A percentile compares a stretch with the other conserved stretches of the same genome.
Evolutionary conservation across 2,113 vertebrate species (phyloP).

Genomic region (Nothocercus julius): DNA sequence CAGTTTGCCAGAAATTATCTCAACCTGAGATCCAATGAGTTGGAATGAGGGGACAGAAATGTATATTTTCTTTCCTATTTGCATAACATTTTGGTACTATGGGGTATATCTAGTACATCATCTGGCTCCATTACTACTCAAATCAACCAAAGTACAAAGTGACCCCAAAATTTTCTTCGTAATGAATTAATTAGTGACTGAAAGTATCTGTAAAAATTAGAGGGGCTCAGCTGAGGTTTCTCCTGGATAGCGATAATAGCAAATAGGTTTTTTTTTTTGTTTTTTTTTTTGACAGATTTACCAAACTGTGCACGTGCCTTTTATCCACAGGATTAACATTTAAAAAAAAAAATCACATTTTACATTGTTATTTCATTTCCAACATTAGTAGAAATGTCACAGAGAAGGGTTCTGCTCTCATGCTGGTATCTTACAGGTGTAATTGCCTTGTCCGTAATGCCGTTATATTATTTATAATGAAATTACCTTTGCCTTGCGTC

Average conservation of each 20-base stretch:
- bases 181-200: background rate
- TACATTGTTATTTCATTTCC: background rate
- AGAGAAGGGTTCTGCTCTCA: constrained; percentile 10
- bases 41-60: background rate
- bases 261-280: background rate
- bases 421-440: background rate
- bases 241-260: too few relatives aligned
- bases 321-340: constrained; percentile 14
- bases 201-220: background rate
- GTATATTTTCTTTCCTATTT: background rate
- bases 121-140: background rate
- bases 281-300: background rate
- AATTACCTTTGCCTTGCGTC: constrained; percentile 34
- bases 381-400: constrained; percentile 49
- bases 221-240: background rate
- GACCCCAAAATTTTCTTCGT: background rate
- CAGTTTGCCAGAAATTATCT: background rate
- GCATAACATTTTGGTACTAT: accelerated
- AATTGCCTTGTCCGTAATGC: background rate
- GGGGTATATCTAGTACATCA: background rate
- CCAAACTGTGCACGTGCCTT: accelerated
- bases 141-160: background rate
- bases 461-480: background rate
- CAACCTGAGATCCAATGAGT: background rate
- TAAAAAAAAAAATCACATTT: background rate